Percentiles rank a stretch among this genome's conserved stretches.
phyloP scores from a whole-genome alignment of 1,140 invertebrate species.

The Daktulosphaira vitifoliae region DNA sequence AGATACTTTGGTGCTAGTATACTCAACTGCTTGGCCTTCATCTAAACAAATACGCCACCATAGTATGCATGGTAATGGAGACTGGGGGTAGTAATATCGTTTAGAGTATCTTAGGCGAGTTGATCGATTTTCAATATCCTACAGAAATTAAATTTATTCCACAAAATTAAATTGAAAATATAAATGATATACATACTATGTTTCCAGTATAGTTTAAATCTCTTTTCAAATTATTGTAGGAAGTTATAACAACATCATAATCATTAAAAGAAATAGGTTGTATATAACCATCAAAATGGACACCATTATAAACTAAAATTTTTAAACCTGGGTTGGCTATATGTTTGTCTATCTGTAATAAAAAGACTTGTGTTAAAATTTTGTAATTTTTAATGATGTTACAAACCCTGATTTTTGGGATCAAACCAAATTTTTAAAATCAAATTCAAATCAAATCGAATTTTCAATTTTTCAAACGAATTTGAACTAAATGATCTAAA shows the following conservation, averaged over 20 bases:
- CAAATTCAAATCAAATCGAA: too few species aligned
- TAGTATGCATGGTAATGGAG: slow-evolving; percentile 56
- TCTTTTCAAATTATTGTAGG: slow-evolving; percentile 52
- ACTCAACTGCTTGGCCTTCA: slow-evolving; percentile 76
- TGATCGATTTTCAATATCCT: slow-evolving; percentile 19
- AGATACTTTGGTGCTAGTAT: slow-evolving; percentile 45
- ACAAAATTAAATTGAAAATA: neutral
- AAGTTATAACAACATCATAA: slow-evolving; percentile 68
- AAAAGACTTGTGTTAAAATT: neutral
- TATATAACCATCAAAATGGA: slow-evolving; percentile 51
- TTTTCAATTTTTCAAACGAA: too few species aligned
- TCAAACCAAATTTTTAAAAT: too few species aligned
- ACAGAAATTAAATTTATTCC: neutral
- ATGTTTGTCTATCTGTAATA: slow-evolving; percentile 52
- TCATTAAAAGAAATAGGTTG: slow-evolving; percentile 55
- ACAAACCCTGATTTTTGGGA: too few species aligned
- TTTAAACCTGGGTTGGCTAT: slow-evolving; percentile 48
- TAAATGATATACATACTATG: neutral
- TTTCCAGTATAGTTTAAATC: slow-evolving; percentile 49
- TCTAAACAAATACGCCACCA: slow-evolving; percentile 75
- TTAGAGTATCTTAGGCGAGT: slow-evolving; percentile 48
- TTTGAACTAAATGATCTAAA: too few species aligned
- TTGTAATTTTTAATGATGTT: too few species aligned
- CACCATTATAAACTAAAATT: slow-evolving; percentile 52
- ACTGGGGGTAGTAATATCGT: slow-evolving; percentile 51